These are phyloP conservation scores for Acestrorhynchus altus DNA, from an alignment of 2,797 vertebrate species.

Conservation along the genomic window DNA sequence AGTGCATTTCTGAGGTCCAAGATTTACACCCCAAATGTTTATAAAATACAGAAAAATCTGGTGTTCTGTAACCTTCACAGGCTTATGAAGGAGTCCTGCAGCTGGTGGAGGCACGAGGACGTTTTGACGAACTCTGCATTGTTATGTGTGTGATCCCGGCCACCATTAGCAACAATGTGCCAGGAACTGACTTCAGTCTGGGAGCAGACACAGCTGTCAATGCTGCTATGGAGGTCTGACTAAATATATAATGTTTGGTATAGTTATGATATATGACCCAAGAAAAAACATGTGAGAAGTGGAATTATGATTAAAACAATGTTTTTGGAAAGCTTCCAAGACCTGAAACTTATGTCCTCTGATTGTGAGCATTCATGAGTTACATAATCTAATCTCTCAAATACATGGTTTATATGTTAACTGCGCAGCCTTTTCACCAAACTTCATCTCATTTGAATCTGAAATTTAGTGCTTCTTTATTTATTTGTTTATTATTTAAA, in stretches of 20 bases:
- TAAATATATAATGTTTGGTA: too few species aligned
- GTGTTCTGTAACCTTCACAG: slow-evolving; percentile 67
- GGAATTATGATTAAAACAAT: not conserved
- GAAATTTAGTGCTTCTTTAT: too few species aligned
- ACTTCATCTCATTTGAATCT: too few species aligned
- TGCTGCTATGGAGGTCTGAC: slow-evolving; percentile 92
- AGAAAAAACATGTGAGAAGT: not conserved
- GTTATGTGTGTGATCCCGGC: slow-evolving; percentile 94
- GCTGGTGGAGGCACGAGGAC: slow-evolving; percentile 87
- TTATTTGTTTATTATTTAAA: too few species aligned
- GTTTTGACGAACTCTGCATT: slow-evolving; percentile 90
- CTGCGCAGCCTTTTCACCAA: not conserved
- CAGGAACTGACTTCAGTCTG: slow-evolving; percentile 94
- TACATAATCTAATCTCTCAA: not conserved
- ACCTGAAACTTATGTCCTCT: not conserved
- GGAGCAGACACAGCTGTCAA: slow-evolving; percentile 95
- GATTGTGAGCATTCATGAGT: not conserved
- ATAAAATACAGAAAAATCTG: not conserved
- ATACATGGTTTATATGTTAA: not conserved
- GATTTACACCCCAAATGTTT: not conserved
- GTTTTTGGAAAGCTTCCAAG: not conserved
- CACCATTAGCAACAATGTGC: slow-evolving; percentile 98
- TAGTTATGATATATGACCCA: too few species aligned
- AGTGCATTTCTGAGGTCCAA: too few species aligned
- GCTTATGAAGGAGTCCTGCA: slow-evolving; percentile 91